Evolutionary conservation across 1,140 invertebrate genomes (phyloP), one percentile per base, ranked within the genome.

Genomic region (Heliconius eleuchia): DNA sequence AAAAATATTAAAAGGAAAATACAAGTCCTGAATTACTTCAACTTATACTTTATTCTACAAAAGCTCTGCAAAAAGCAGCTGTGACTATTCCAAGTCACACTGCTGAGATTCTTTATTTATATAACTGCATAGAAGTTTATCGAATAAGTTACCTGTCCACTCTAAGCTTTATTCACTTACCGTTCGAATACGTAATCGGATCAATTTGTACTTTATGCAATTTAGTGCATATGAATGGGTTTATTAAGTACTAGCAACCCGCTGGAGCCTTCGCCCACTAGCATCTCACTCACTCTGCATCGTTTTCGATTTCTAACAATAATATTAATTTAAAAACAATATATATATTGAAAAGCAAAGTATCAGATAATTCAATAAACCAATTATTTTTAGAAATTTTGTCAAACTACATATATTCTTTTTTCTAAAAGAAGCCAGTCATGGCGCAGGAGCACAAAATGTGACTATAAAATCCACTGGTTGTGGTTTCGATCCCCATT

Each of bases 141-240:
- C 27, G 60, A 66, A 66, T 66, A 66, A 66, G 23, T 30, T 66
- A 66, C 60, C 27, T 66, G 27, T 66, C 60, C 60, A 30, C 27
- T 23, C 23, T 66, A 66, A 66, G 27, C 13, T 66, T 30, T 66
- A 66, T 30, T 27, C 27, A 30, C 27, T 66, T 30, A 66, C 27
- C 60, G 4, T 13, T 66, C 4, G 13, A 66, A 30, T 27, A 66
- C 11, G 27, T 13, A 16, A 66, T 66, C 11, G 60, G 3, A 66
- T 66, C 19, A 5, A 66, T 66, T 27, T 66, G 11, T 66, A 30
- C 27, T 66, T 1, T 66, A 66, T 66, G 9, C 27, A 6, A 55
- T 55, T n/a, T 55, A 55, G 18, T 19, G 19, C 19, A 8, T n/a
- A n/a, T n/a, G 19, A 55, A 55, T n/a, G 18, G 19, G 52, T 55